These are phyloP conservation scores for Dinocampus coccinellae DNA, from an alignment of 2,888 invertebrate genomes.

Conservation along the genomic window DNA sequence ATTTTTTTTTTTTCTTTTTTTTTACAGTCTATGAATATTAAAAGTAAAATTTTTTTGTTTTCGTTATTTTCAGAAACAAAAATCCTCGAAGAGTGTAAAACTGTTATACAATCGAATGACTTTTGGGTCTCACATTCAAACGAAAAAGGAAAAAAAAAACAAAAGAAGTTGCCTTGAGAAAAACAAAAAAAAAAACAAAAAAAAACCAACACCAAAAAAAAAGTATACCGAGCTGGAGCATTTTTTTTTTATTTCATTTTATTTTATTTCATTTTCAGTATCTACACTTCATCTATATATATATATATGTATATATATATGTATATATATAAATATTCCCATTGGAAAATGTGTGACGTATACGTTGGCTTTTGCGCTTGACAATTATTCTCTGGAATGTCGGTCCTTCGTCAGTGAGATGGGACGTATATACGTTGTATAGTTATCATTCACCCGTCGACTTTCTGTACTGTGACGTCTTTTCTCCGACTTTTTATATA, in stretches of 20 bases:
- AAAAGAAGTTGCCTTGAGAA: no score
- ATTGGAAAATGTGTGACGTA: slow-evolving; percentile 25
- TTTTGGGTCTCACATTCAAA: slow-evolving; percentile 2
- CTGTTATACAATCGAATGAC: neutral
- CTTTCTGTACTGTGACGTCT: slow-evolving; percentile 17
- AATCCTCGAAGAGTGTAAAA: neutral
- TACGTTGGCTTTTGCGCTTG: slow-evolving; percentile 28
- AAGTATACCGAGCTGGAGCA: neutral
- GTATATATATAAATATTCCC: slow-evolving; percentile 8
- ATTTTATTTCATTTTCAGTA: no score
- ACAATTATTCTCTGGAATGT: slow-evolving; percentile 52
- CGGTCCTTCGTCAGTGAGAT: slow-evolving; percentile 44
- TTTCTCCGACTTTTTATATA: slow-evolving; percentile 6
- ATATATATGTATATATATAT: neutral
- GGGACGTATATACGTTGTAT: slow-evolving; percentile 13
- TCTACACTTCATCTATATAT: neutral
- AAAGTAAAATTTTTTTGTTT: no score
- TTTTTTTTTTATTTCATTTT: no score
- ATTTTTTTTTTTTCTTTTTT: no score
- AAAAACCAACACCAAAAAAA: neutral
- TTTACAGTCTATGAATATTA: no score
- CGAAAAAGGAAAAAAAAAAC: neutral
- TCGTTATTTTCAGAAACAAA: neutral
- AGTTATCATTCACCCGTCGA: slow-evolving; percentile 5
- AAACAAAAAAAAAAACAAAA: no score